Evolutionary conservation across 2,888 invertebrate species (phyloP).

Genomic region (Eupithecia tripunctaria): DNA sequence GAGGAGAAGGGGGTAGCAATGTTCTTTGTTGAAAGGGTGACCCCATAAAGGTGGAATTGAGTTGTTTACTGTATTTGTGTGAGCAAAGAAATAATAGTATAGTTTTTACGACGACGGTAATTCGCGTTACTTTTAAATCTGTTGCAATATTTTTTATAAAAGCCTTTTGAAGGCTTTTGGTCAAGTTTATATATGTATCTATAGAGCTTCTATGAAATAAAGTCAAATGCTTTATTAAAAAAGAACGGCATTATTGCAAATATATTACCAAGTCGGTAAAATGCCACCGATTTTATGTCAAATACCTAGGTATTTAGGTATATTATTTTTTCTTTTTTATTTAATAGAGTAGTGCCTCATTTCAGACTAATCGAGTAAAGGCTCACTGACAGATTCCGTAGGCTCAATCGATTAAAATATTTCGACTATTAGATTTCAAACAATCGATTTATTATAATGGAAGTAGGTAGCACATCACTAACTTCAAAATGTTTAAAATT

Average conservation of each 20-base stretch:
- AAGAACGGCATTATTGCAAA: too few species aligned
- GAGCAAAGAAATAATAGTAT: constrained; percentile 40
- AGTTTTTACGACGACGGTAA: constrained; percentile 16
- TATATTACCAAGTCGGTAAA: too few species aligned
- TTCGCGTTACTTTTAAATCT: constrained; percentile 11
- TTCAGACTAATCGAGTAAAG: background rate
- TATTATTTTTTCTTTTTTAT: background rate
- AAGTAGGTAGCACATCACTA: constrained; percentile 52
- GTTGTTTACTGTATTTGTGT: constrained; percentile 37
- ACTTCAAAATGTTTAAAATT: constrained; percentile 54
- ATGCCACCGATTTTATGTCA: too few species aligned
- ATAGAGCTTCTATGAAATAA: too few species aligned
- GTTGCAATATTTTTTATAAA: background rate
- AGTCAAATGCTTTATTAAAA: too few species aligned
- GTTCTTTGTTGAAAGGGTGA: constrained; percentile 51
- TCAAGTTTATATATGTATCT: too few species aligned
- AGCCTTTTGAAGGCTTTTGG: background rate
- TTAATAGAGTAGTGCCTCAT: background rate
- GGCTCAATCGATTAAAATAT: background rate
- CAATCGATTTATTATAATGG: constrained; percentile 10
- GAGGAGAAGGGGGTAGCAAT: constrained; percentile 47
- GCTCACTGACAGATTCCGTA: background rate
- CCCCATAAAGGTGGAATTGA: constrained; percentile 41
- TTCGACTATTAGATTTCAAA: background rate
- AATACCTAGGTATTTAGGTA: too few species aligned